These are phyloP conservation scores for Ferdinandea cuprea DNA, from an alignment of 2,888 invertebrate genomes.

Conservation along the genomic window DNA sequence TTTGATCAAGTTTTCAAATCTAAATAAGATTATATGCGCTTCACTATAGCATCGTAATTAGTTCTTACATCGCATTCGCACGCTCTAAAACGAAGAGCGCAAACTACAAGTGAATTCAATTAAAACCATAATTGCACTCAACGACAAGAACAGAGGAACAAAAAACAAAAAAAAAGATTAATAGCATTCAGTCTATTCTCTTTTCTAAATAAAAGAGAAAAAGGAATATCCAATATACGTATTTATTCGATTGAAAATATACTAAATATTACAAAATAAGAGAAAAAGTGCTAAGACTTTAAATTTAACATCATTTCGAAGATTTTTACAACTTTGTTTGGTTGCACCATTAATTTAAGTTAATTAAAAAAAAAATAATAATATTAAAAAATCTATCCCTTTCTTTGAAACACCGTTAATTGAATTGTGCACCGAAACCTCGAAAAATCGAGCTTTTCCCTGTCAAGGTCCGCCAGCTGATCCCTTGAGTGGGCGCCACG, in stretches of 20 bases:
- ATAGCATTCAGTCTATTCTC: conserved; percentile 11
- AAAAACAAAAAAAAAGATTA: conserved; percentile 16
- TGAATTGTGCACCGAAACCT: conserved; percentile 22
- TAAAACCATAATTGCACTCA: conserved; percentile 67
- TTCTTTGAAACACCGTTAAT: conserved; percentile 8
- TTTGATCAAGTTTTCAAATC: conserved; percentile 18
- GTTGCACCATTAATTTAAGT: conserved; percentile 39
- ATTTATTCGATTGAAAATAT: conserved; percentile 11
- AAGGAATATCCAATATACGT: conserved; percentile 10
- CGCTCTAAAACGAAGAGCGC: conserved; percentile 1
- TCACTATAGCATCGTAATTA: conserved; percentile 28
- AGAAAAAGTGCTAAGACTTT: too few relatives aligned
- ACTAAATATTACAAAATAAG: too few relatives aligned
- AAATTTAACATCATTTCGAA: conserved; percentile 17
- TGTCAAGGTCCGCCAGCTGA: not conserved
- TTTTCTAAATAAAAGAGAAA: not conserved
- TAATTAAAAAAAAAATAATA: conserved; percentile 11
- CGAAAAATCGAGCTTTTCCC: not conserved
- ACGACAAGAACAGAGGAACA: conserved; percentile 11
- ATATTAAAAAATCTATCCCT: not conserved
- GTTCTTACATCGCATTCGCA: conserved; percentile 18
- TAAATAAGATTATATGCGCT: conserved; percentile 41
- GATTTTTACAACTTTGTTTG: conserved; percentile 1
- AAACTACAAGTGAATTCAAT: conserved; percentile 48
- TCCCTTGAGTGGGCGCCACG: not conserved